Conservation (phyloP, 2,113 vertebrate genomes). For the Balaenoptera acutorostrata region DNA sequence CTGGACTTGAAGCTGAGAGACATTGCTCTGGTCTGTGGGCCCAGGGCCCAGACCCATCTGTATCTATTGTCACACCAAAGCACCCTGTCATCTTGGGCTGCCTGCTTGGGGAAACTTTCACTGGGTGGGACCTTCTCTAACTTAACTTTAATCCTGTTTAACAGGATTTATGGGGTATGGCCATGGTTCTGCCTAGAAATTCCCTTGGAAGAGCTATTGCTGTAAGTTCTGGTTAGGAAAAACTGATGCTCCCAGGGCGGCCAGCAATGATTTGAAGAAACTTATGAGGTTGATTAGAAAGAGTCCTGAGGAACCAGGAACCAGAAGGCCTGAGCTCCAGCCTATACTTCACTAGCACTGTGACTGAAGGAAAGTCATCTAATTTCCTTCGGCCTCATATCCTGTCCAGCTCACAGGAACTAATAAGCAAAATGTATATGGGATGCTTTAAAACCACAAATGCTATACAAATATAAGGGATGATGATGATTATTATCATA, state of each 20-base stretch:
- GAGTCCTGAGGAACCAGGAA: background rate
- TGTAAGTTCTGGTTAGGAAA: constrained; percentile 37
- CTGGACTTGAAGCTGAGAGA: background rate
- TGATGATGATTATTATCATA: background rate
- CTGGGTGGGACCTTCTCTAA: background rate
- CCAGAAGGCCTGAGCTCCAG: background rate
- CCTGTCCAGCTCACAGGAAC: background rate
- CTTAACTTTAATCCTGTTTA: background rate
- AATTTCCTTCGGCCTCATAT: background rate
- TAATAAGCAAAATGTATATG: background rate
- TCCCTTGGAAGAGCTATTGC: constrained; percentile 23
- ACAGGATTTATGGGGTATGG: background rate
- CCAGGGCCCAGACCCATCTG: background rate
- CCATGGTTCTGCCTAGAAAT: constrained; percentile 16
- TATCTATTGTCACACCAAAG: background rate
- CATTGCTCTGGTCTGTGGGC: background rate
- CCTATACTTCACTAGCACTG: background rate
- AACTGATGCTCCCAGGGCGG: constrained; percentile 1
- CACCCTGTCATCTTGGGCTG: background rate
- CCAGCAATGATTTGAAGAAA: background rate
- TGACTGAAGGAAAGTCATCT: background rate
- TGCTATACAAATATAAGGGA: background rate
- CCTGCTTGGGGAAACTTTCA: background rate
- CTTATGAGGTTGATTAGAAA: background rate
- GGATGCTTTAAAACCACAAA: background rate